Conservation (phyloP, 1,140 invertebrate species). For the Ostrea edulis region DNA sequence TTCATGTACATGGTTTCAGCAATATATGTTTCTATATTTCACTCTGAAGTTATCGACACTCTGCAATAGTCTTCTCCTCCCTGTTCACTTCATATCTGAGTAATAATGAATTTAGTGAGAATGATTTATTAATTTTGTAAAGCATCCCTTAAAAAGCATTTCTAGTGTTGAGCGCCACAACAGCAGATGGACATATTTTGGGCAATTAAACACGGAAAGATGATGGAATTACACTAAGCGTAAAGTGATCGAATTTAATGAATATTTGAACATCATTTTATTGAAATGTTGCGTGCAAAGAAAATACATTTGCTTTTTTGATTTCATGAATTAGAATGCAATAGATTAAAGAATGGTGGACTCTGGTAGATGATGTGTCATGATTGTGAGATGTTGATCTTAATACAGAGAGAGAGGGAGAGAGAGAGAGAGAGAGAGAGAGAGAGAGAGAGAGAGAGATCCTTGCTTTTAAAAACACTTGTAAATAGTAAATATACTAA, state of each 20-base stretch:
- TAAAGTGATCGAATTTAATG: conserved; percentile 31
- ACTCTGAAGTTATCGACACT: no score
- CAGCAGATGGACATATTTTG: conserved; percentile 32
- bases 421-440: background rate
- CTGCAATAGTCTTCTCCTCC: no score
- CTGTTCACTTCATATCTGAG: no score
- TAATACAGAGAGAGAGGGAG: background rate
- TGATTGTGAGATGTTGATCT: background rate
- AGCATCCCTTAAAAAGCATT: background rate
- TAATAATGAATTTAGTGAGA: background rate
- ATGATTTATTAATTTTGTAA: conserved; percentile 27
- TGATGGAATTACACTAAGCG: conserved; percentile 28
- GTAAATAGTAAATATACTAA: no score
- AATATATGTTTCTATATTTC: no score
- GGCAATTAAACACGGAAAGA: conserved; percentile 32
- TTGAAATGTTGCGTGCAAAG: conserved; percentile 24
- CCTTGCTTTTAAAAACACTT: no score
- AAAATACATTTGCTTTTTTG: conserved; percentile 17
- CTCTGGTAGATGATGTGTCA: background rate
- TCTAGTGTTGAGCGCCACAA: background rate
- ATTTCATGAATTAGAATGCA: background rate
- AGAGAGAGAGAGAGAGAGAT: background rate
- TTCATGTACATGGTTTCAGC: no score
- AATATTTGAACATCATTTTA: conserved; percentile 38
- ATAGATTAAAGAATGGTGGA: background rate